Conservation (phyloP, 2,888 invertebrate species). For the Rotaria socialis region DNA sequence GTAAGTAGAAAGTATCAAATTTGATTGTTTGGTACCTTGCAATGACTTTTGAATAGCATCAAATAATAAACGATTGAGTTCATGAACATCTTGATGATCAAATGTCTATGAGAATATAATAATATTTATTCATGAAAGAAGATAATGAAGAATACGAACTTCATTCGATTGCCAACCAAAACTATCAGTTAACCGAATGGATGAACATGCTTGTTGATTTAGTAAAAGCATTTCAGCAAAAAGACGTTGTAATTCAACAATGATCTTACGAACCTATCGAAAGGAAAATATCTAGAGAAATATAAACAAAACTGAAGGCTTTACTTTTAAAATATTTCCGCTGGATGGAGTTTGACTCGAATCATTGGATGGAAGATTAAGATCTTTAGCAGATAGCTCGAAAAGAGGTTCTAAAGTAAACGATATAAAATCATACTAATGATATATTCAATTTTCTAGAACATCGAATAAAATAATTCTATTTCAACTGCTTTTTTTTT, state of each 20-base stretch:
- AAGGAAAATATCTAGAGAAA: neutral
- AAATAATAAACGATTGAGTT: slow-evolving; percentile 59
- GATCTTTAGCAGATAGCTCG: slow-evolving; percentile 52
- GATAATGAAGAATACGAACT: slow-evolving; percentile 50
- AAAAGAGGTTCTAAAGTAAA: slow-evolving; percentile 53
- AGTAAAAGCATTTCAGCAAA: slow-evolving; percentile 56
- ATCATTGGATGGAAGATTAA: slow-evolving; percentile 50
- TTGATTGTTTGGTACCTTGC: slow-evolving; percentile 55
- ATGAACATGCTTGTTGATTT: slow-evolving; percentile 55
- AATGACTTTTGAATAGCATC: slow-evolving; percentile 59
- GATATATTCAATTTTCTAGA: too few species aligned
- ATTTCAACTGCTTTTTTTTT: too few species aligned
- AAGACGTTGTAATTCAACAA: slow-evolving; percentile 57
- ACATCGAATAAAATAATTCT: too few species aligned
- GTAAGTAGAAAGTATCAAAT: slow-evolving; percentile 55
- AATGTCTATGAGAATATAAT: neutral
- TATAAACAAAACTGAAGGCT: neutral
- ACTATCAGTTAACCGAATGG: slow-evolving; percentile 58
- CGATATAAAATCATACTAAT: too few species aligned
- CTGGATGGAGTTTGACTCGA: neutral
- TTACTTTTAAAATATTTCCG: neutral
- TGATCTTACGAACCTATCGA: slow-evolving; percentile 53
- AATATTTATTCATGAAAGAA: neutral
- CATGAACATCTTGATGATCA: slow-evolving; percentile 60
- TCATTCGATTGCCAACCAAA: slow-evolving; percentile 60